Conservation (phyloP, 2,797 vertebrate species). For the Anas flavirostris region DNA sequence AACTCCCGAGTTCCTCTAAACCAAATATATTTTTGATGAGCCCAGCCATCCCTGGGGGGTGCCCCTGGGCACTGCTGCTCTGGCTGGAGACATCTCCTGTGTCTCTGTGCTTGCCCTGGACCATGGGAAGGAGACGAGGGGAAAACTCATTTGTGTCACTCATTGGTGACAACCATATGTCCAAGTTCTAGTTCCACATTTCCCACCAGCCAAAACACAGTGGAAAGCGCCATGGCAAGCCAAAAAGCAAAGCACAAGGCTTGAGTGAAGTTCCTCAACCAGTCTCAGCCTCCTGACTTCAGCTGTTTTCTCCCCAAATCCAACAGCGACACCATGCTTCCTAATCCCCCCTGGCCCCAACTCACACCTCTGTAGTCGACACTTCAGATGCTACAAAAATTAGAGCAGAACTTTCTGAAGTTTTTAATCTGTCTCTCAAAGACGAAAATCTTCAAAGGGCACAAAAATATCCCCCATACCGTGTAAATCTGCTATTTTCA, state of each 20-base stretch:
- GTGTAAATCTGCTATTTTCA: slow-evolving; percentile 2
- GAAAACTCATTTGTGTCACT: background rate
- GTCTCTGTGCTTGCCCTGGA: fast-evolving
- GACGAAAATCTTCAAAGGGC: slow-evolving; percentile 41
- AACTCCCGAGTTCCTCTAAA: background rate
- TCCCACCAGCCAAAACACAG: background rate
- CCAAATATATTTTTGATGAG: background rate
- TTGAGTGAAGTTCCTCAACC: background rate
- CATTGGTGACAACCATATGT: fast-evolving
- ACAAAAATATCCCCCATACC: background rate
- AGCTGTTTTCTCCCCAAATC: background rate
- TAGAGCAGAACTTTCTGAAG: background rate
- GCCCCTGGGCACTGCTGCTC: background rate
- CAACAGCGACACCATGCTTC: background rate
- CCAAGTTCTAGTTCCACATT: background rate
- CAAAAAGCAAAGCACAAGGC: background rate
- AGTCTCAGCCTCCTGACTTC: background rate
- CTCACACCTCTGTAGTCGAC: fast-evolving
- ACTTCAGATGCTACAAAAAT: background rate
- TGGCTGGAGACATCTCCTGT: background rate
- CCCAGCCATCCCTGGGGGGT: fast-evolving
- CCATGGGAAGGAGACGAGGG: background rate
- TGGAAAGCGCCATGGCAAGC: background rate
- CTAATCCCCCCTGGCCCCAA: background rate
- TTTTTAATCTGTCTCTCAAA: background rate